Conservation (phyloP, 2,113 vertebrate genomes). For the Irena cyanogastra region DNA sequence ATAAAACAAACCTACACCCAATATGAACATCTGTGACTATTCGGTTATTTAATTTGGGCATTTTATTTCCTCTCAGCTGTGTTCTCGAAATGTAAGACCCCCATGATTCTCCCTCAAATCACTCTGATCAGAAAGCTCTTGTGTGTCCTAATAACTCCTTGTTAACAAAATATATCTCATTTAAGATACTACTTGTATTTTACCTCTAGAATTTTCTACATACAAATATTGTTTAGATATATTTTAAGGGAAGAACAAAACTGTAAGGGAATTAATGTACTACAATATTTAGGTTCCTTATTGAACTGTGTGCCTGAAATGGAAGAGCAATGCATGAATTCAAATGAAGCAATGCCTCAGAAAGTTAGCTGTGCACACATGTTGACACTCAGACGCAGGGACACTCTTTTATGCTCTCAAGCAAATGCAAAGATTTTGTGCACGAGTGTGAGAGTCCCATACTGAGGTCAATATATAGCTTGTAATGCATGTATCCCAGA, state of each 20-base stretch:
- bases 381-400: neutral
- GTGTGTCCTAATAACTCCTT: neutral
- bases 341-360: neutral
- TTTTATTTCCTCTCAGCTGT: neutral
- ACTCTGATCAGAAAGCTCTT: neutral
- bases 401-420: neutral
- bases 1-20: neutral
- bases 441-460: rapidly evolving
- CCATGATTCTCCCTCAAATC: neutral
- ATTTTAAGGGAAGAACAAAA: neutral
- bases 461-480: neutral
- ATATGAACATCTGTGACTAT: neutral
- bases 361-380: neutral
- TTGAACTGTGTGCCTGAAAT: neutral
- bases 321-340: neutral
- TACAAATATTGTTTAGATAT: neutral
- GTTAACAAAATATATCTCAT: neutral
- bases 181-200: neutral
- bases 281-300: neutral
- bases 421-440: neutral
- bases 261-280: neutral
- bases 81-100: neutral
- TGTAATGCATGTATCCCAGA: neutral
- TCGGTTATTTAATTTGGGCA: neutral
- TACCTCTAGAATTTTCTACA: neutral